Conservation (phyloP, 2,888 invertebrate genomes). For the Philopedon plagiatum region DNA sequence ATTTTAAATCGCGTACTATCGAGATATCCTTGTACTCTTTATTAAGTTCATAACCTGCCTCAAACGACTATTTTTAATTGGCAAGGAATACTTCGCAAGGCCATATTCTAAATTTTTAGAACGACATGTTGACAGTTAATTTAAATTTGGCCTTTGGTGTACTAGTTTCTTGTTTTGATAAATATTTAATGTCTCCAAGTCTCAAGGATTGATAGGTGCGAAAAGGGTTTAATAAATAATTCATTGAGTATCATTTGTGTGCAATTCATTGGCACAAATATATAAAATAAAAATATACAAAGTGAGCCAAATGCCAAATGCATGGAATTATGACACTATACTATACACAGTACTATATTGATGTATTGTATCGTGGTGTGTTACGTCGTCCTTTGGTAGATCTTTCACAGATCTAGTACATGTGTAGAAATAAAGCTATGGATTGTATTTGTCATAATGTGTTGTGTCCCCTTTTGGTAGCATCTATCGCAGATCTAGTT, state of each 20-base stretch:
- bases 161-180: background rate
- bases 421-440: too few species aligned
- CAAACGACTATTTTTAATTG: constrained; percentile 11
- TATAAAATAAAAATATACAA: background rate
- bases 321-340: too few species aligned
- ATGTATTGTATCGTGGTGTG: too few species aligned
- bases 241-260: background rate
- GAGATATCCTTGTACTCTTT: constrained; percentile 10
- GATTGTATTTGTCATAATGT: too few species aligned
- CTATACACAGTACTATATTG: too few species aligned
- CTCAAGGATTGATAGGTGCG: background rate
- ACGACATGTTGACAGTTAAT: constrained; percentile 1
- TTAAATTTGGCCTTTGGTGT: constrained; percentile 13
- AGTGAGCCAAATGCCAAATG: too few species aligned
- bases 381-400: too few species aligned
- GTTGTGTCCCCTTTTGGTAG: too few species aligned
- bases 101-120: background rate
- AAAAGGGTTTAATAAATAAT: constrained; percentile 1
- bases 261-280: background rate
- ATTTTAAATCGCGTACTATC: background rate
- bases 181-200: background rate
- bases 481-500: too few species aligned
- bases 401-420: too few species aligned
- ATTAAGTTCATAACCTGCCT: constrained; percentile 4
- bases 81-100: constrained; percentile 11